A percentile compares a stretch with the other conserved stretches of the same genome.
phyloP scores from a whole-genome alignment of 2,797 vertebrate genomes.

The Platalea minor region DNA sequence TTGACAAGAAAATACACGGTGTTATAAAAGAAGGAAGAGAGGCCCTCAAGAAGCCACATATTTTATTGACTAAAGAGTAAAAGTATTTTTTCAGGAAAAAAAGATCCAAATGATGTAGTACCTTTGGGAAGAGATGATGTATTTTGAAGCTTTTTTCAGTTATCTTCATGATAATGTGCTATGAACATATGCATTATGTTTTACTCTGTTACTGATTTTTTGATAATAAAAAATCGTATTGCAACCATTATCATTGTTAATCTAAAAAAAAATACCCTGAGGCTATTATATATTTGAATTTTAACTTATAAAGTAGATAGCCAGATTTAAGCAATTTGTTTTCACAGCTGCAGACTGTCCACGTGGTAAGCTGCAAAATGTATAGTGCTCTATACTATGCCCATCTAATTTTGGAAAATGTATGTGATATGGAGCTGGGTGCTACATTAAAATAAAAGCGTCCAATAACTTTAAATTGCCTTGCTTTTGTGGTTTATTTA shows the following conservation, averaged over 20 bases:
- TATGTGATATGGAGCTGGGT: conserved; percentile 68
- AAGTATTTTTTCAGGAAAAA: conserved; percentile 71
- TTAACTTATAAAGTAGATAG: conserved; percentile 64
- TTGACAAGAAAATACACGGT: conserved; percentile 1
- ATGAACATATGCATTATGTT: conserved; percentile 53
- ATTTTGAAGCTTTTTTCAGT: conserved; percentile 69
- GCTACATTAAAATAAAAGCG: conserved; percentile 70
- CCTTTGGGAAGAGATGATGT: conserved; percentile 58
- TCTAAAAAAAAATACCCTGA: conserved; percentile 41
- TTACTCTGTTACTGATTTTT: conserved; percentile 64
- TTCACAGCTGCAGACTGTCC: conserved; percentile 72
- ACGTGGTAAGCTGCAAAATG: conserved; percentile 45
- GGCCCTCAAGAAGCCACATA: conserved; percentile 14
- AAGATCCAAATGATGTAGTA: conserved; percentile 30
- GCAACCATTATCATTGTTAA: conserved; percentile 55
- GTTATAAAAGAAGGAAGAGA: conserved; percentile 31
- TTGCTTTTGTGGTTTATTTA: conserved; percentile 46
- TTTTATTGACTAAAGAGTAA: conserved; percentile 66
- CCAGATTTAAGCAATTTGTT: conserved; percentile 66
- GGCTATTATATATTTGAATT: conserved; percentile 66
- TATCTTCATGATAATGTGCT: conserved; percentile 61
- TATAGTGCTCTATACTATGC: conserved; percentile 49
- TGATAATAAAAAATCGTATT: conserved; percentile 33
- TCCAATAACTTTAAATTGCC: conserved; percentile 43
- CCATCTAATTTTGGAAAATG: conserved; percentile 63